phyloP scores from a whole-genome alignment of 1,140 invertebrate genomes.

The Dendrolimus punctatus region DNA sequence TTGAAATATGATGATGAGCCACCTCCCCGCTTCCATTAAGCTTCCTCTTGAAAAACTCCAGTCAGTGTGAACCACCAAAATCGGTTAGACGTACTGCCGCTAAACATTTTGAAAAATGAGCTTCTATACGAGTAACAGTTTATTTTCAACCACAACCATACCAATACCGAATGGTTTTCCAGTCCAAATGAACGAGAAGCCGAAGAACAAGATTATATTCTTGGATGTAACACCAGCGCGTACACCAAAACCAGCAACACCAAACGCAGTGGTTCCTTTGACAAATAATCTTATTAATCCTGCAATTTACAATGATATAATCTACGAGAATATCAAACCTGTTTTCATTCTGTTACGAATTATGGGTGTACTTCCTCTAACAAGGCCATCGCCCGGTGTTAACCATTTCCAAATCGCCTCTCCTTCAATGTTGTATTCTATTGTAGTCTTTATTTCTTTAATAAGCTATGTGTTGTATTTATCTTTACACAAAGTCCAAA shows the following conservation, averaged over 20 bases:
- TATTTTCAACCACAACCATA: slow-evolving; percentile 28
- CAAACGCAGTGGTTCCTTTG: slow-evolving; percentile 42
- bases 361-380: slow-evolving; percentile 75
- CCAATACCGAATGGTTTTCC: slow-evolving; percentile 48
- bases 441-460: slow-evolving; percentile 65
- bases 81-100: slow-evolving; percentile 8
- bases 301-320: slow-evolving; percentile 62
- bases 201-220: slow-evolving; percentile 48
- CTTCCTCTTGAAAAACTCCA: slow-evolving; percentile 17
- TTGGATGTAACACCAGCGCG: slow-evolving; percentile 48
- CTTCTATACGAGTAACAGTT: slow-evolving; percentile 38
- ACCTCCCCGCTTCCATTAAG: slow-evolving; percentile 23
- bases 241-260: slow-evolving; percentile 33
- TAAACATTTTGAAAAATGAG: slow-evolving; percentile 32
- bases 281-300: slow-evolving; percentile 46
- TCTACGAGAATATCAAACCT: slow-evolving; percentile 74
- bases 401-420: slow-evolving; percentile 66
- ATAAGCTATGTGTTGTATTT: slow-evolving; percentile 73
- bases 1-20: slow-evolving; percentile 44
- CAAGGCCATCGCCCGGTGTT: slow-evolving; percentile 51
- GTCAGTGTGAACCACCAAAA: slow-evolving; percentile 11
- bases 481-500: slow-evolving; percentile 73
- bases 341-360: slow-evolving; percentile 71
- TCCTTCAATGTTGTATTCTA: slow-evolving; percentile 72
- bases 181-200: slow-evolving; percentile 40